These are phyloP conservation scores for Microctonus aethiopoides DNA, from an alignment of 2,888 invertebrate species.

Conservation along the genomic window DNA sequence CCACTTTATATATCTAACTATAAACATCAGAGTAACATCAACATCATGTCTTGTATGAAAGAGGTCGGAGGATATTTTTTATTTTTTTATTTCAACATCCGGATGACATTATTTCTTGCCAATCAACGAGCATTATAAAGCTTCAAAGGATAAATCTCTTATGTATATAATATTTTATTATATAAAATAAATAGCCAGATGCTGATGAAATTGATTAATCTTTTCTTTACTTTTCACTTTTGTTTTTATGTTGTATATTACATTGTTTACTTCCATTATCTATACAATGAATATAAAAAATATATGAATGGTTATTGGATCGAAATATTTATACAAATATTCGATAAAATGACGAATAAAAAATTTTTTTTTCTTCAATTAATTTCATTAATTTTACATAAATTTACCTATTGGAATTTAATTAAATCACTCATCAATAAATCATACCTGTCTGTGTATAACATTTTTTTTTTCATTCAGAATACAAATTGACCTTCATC, in stretches of 20 bases:
- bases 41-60: slow-evolving; percentile 49
- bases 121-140: slow-evolving; percentile 40
- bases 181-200: neutral
- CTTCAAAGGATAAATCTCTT: slow-evolving; percentile 5
- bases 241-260: neutral
- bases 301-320: too few species aligned
- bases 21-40: slow-evolving; percentile 24
- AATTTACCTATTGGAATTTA: slow-evolving; percentile 24
- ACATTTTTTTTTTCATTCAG: slow-evolving; percentile 14
- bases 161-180: slow-evolving; percentile 32
- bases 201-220: neutral
- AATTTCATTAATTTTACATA: neutral
- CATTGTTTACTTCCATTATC: neutral
- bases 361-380: too few species aligned
- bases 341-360: neutral
- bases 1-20: neutral
- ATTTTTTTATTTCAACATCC: slow-evolving; percentile 44
- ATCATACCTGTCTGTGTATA: neutral
- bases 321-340: too few species aligned
- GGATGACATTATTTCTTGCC: slow-evolving; percentile 50
- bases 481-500: slow-evolving; percentile 8
- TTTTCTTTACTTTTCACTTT: slow-evolving; percentile 7
- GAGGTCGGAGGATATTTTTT: neutral
- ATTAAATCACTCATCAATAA: slow-evolving; percentile 25
- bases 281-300: too few species aligned